These are phyloP conservation scores for Halocynthia roretzi DNA, from an alignment of 23 tunicate species.

Conservation along the genomic window DNA sequence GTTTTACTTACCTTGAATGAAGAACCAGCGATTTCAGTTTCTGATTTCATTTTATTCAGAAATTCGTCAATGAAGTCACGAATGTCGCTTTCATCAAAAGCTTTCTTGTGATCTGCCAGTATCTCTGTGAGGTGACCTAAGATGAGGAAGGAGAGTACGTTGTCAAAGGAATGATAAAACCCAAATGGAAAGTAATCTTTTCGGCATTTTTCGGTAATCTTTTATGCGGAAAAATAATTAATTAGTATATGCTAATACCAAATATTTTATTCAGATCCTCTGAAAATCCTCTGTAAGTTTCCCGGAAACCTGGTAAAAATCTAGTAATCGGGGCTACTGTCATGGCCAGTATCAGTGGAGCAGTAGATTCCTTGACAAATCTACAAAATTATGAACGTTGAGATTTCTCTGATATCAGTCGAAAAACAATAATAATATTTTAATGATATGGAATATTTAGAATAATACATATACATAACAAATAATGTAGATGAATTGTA, in stretches of 20 bases:
- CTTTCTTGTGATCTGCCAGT: background rate
- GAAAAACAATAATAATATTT: too few species aligned
- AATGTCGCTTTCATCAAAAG: background rate
- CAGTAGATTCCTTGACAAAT: background rate
- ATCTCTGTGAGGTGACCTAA: background rate
- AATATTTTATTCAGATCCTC: conserved; percentile 1
- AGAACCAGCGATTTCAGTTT: background rate
- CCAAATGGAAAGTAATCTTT: background rate
- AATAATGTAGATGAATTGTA: too few species aligned
- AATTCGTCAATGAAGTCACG: background rate
- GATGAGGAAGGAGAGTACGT: background rate
- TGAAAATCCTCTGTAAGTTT: background rate
- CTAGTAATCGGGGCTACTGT: conserved; percentile 2
- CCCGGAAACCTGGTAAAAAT: conserved; percentile 7
- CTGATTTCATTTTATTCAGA: background rate
- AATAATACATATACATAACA: too few species aligned
- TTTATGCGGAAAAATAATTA: background rate
- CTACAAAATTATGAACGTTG: background rate
- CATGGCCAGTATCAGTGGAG: background rate
- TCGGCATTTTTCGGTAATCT: background rate
- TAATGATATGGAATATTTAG: too few species aligned
- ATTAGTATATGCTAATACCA: background rate
- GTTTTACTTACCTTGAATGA: conserved; percentile 1
- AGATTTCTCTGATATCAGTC: too few species aligned
- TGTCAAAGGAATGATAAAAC: too few species aligned